A percentile compares a stretch with the other conserved stretches of the same genome.
Conservation (phyloP, 2,113 vertebrate genomes). For the Scartelaos histophorus region DNA sequence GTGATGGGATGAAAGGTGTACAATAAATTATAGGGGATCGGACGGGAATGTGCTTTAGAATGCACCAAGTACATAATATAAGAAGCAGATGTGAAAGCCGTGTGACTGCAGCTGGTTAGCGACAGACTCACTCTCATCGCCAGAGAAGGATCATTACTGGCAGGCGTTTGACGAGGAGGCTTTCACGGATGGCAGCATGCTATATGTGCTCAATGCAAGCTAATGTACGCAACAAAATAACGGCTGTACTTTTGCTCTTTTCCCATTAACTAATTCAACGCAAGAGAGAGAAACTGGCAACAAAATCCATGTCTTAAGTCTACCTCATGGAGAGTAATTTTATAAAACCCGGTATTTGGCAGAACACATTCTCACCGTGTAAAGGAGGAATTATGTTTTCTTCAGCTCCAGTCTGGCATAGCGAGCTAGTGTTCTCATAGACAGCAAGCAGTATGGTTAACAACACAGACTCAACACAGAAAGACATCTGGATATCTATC, state of each 20-base stretch:
- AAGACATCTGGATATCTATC: neutral
- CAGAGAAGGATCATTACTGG: constrained; percentile 68
- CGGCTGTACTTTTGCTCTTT: constrained; percentile 31
- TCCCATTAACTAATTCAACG: constrained; percentile 49
- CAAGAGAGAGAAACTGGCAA: constrained; percentile 29
- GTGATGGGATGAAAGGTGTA: constrained; percentile 53
- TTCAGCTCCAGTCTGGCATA: constrained; percentile 51
- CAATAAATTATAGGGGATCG: constrained; percentile 43
- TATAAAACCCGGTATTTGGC: constrained; percentile 66
- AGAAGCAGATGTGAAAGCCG: constrained; percentile 76
- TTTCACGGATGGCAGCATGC: constrained; percentile 36
- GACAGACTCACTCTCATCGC: constrained; percentile 57
- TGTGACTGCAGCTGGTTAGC: constrained; percentile 76
- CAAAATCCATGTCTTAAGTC: constrained; percentile 36
- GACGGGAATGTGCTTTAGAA: constrained; percentile 62
- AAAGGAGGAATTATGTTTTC: constrained; percentile 61
- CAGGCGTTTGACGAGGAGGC: constrained; percentile 57
- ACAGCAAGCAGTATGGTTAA: neutral
- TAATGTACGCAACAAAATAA: constrained; percentile 34
- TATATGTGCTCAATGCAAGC: constrained; percentile 8
- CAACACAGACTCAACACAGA: neutral
- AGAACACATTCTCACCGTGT: constrained; percentile 57
- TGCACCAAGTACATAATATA: constrained; percentile 78
- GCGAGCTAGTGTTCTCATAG: constrained; percentile 51
- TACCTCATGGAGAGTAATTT: constrained; percentile 49